Conservation (phyloP, 2,113 vertebrate species). For the Neogale vison region DNA sequence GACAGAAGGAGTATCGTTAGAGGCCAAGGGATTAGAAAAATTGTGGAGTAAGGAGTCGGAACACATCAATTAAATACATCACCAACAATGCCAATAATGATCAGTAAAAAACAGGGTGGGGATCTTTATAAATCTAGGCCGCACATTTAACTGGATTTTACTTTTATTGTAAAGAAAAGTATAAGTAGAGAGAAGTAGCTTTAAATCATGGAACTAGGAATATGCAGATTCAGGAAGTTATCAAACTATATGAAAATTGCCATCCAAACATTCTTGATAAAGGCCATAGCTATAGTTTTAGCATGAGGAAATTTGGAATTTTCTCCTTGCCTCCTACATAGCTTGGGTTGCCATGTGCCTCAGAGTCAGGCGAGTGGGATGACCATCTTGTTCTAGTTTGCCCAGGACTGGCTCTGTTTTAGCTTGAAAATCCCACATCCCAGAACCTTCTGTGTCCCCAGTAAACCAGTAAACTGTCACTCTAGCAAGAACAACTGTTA, state of each 20-base stretch:
- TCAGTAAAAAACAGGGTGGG: neutral
- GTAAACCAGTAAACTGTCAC: neutral
- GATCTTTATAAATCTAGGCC: neutral
- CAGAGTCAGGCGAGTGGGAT: neutral
- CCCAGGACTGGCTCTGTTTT: neutral
- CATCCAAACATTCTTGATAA: neutral
- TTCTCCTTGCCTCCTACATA: neutral
- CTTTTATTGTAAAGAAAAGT: neutral
- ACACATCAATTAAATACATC: neutral
- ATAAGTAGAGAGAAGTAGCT: neutral
- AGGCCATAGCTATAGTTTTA: neutral
- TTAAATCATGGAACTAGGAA: neutral
- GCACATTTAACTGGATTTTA: neutral
- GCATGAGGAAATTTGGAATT: neutral
- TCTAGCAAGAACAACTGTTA: neutral
- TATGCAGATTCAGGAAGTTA: neutral
- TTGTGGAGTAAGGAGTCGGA: neutral
- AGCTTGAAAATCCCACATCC: neutral
- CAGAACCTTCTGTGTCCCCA: neutral
- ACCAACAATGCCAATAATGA: neutral
- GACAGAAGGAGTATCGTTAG: neutral
- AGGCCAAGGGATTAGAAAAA: neutral
- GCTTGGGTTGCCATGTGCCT: neutral
- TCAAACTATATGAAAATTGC: neutral
- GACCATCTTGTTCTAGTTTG: neutral